Evolutionary conservation across 2,113 vertebrate genomes (phyloP), one percentile per base, ranked within the genome.

Genomic region (Misgurnus mizolepis): DNA sequence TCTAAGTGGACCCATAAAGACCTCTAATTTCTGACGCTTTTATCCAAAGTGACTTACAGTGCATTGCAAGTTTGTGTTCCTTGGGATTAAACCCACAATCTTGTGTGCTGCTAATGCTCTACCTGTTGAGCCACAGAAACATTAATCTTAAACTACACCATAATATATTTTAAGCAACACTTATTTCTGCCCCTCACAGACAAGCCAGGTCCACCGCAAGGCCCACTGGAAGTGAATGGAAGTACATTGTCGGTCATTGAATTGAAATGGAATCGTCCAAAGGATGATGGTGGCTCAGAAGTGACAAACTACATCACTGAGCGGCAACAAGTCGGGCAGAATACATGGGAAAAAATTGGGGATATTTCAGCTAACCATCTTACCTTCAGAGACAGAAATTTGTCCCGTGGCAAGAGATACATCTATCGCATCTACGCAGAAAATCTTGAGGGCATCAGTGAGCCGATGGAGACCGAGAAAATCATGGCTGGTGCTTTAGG

Each of bases 381-480:
- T 17, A 89, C 83, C 67, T 95, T 94, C 88, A 94, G 90, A 0
- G 94, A 93, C 0, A 87, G 84, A 75, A 90, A 88, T 17, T 93
- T 95, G 73, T 91, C 93, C 43, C 91, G 86, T 78, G 94, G 94
- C 72, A 89, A 71, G 82, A 95, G 90, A 86, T 97, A 96, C 82
- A 86, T 89, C 88, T 97, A 96, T 89, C 92, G 90, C 3, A 92
- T 97, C 85, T 90, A 86, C 14, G 95, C 96, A 0, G 85, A 94
- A 85, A 97, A 90, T 22, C 87, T 91, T 0, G 94, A 96, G 86
- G 96, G 95, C 9, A 55, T 84, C 0, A 91, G 96, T 0, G 90
- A 95, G 0, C 41, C 92, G 0, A 87, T 97, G 89, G 92, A 95
- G 80, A 95, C 95, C 0, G 88, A 91, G 4, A 93, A 93, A 82